Conservation (phyloP, 1,140 invertebrate species). For the Ips nitidus region DNA sequence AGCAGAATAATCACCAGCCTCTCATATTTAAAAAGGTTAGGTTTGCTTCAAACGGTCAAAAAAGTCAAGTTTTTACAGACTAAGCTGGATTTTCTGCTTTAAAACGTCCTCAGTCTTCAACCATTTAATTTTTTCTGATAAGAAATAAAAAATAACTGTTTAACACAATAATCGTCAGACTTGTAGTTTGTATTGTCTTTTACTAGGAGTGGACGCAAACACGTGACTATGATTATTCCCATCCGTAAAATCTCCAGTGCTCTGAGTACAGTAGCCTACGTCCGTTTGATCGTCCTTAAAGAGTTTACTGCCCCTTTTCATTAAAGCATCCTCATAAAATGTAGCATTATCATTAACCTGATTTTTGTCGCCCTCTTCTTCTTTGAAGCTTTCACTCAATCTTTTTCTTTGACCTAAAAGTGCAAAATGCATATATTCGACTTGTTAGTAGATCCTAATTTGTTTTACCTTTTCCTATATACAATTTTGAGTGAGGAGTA, state of each 20-base stretch:
- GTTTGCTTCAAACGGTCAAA: no score
- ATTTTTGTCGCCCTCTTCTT: constrained; percentile 32
- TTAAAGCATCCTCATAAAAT: constrained; percentile 12
- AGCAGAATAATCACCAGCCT: no score
- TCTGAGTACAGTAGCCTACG: constrained; percentile 40
- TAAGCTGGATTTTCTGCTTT: no score
- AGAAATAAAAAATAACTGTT: no score
- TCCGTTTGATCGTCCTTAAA: constrained; percentile 38
- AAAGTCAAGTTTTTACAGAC: no score
- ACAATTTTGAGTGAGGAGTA: constrained; percentile 46
- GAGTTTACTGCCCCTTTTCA: constrained; percentile 30
- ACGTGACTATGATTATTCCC: constrained; percentile 30
- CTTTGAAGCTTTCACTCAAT: constrained; percentile 49
- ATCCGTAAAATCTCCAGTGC: constrained; percentile 17
- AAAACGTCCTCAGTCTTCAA: no score
- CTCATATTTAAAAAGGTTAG: no score
- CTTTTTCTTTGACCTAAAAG: constrained; percentile 46
- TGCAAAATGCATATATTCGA: constrained; percentile 4
- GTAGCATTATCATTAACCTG: constrained; percentile 27
- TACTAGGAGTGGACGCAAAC: constrained; percentile 47
- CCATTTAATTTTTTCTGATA: no score
- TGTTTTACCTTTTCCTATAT: constrained; percentile 34
- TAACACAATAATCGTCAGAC: neutral
- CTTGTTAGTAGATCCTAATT: neutral
- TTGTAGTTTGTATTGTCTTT: constrained; percentile 26